phyloP scores from a whole-genome alignment of 2,797 vertebrate species.

The Rousettus madagascariensis region DNA sequence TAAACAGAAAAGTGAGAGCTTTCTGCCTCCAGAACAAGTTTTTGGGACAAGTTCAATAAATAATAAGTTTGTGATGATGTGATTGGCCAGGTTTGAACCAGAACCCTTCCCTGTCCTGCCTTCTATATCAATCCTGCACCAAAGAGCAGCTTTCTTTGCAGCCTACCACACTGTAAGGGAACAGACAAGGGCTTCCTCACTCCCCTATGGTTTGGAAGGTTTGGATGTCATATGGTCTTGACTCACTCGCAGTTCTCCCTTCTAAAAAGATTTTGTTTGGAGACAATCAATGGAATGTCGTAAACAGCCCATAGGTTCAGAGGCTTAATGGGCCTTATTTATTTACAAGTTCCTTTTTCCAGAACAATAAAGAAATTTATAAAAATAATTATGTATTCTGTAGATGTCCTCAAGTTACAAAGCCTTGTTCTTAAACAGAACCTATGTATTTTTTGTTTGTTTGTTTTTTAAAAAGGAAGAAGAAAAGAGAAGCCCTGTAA shows the following conservation, averaged over 20 bases:
- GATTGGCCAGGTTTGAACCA: neutral
- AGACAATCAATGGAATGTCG: conserved; percentile 42
- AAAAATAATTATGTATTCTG: neutral
- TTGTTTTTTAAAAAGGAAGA: neutral
- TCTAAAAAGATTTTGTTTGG: conserved; percentile 40
- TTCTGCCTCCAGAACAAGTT: conserved; percentile 41
- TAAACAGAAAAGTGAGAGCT: conserved; percentile 17
- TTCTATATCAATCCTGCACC: neutral
- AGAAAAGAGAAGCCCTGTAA: neutral
- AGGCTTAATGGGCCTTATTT: neutral
- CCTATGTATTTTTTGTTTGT: neutral
- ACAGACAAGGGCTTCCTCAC: neutral
- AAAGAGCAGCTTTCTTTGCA: neutral
- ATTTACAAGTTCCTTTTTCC: conserved; percentile 26
- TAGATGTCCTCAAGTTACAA: neutral
- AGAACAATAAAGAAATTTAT: neutral
- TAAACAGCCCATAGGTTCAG: neutral
- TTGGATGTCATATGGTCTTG: neutral
- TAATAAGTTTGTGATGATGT: neutral
- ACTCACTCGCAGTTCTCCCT: neutral
- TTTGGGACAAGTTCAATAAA: neutral
- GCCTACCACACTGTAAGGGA: neutral
- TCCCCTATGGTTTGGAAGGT: neutral
- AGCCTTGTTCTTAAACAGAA: conserved; percentile 1
- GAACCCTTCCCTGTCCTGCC: neutral